A percentile compares a stretch with the other conserved stretches of the same genome.
phyloP scores from a whole-genome alignment of 1,140 invertebrate species.

The Drosophila nasuta region DNA sequence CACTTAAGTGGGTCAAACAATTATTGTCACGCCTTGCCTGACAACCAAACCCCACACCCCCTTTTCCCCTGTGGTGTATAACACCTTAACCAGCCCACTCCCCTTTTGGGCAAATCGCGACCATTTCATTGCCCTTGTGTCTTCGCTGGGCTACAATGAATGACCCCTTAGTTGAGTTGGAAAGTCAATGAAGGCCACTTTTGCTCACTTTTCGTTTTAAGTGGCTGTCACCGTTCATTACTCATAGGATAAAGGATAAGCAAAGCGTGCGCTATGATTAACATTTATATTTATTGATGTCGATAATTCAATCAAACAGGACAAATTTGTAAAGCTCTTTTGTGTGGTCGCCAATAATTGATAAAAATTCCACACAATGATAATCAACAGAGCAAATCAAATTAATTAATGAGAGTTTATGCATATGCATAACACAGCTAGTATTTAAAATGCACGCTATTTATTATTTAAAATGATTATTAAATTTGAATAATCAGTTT shows the following conservation, averaged over 20 bases:
- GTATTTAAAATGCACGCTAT: neutral
- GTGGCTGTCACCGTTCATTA: conserved; percentile 12
- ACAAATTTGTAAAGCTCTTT: neutral
- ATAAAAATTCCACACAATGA: neutral
- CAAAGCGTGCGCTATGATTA: too few relatives aligned
- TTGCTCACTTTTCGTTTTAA: neutral
- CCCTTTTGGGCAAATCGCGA: conserved; percentile 3
- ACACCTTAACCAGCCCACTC: neutral
- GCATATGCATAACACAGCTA: neutral
- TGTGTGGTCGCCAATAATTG: neutral
- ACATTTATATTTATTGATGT: neutral
- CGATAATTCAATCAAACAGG: conserved; percentile 3
- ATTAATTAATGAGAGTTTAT: neutral
- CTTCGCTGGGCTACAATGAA: neutral
- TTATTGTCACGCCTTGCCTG: conserved; percentile 67
- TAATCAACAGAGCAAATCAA: neutral
- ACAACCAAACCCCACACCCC: neutral
- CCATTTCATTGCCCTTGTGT: conserved; percentile 16
- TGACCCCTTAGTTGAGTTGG: neutral
- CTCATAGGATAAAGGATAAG: conserved; percentile 13
- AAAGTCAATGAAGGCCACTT: conserved; percentile 18
- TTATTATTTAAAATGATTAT: conserved; percentile 1
- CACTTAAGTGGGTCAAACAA: conserved; percentile 79
- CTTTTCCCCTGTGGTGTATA: neutral
- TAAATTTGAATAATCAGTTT: conserved; percentile 7